Conservation (phyloP, 2,113 vertebrate genomes). For the Desmodus rotundus region DNA sequence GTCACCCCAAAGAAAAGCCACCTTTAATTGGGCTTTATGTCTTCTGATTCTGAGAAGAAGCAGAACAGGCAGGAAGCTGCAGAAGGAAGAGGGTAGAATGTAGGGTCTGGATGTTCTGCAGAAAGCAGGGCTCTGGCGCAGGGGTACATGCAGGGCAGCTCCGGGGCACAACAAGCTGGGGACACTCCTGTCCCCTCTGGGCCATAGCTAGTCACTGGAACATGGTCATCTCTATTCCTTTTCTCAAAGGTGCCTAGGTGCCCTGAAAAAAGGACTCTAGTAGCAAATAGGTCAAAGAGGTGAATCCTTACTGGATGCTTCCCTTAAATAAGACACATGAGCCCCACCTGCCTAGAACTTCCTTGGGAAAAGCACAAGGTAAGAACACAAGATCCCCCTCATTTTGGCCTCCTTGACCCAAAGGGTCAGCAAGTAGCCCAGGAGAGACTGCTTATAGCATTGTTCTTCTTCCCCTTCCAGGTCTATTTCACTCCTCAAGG, state of each 20-base stretch:
- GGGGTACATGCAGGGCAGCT: not conserved
- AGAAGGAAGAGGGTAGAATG: not conserved
- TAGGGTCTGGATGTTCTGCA: not conserved
- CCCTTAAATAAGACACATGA: not conserved
- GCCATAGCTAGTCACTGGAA: not conserved
- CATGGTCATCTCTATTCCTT: not conserved
- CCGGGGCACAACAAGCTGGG: not conserved
- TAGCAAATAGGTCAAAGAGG: not conserved
- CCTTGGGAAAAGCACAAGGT: not conserved
- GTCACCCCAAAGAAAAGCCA: slow-evolving; percentile 43
- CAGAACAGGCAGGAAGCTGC: not conserved
- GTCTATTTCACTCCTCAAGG: not conserved
- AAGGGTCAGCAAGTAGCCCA: not conserved
- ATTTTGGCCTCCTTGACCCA: too few species aligned
- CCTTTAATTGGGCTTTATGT: not conserved
- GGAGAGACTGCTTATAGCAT: not conserved
- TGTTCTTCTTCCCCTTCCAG: not conserved
- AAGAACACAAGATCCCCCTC: rapidly evolving
- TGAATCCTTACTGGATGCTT: not conserved
- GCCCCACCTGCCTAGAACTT: not conserved
- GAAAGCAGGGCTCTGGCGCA: not conserved
- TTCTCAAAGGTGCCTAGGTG: not conserved
- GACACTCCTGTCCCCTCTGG: not conserved
- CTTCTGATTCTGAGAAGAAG: not conserved
- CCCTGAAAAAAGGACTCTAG: not conserved